phyloP scores from a whole-genome alignment of 2,888 invertebrate genomes.

The Amiota mariae region DNA sequence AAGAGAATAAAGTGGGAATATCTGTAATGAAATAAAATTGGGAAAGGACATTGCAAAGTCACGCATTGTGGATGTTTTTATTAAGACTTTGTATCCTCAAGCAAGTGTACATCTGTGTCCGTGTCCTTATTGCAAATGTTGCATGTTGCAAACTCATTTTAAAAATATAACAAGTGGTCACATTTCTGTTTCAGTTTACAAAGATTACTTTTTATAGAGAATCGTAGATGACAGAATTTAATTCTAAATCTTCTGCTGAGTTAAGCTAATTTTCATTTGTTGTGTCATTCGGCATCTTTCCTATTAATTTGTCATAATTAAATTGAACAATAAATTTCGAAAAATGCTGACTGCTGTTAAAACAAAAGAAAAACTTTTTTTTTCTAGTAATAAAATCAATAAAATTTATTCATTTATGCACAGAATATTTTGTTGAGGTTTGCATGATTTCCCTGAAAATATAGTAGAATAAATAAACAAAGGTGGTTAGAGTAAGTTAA shows the following conservation, averaged over 20 bases:
- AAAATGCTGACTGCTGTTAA: conserved; percentile 53
- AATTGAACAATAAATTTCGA: conserved; percentile 54
- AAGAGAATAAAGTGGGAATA: not conserved
- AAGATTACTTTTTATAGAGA: no score
- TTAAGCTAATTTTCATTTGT: not conserved
- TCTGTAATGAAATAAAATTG: conserved; percentile 4
- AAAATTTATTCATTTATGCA: conserved; percentile 45
- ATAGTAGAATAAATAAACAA: not conserved
- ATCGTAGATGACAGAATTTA: no score
- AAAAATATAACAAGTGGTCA: no score
- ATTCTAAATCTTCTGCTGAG: no score
- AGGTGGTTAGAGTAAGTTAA: no score
- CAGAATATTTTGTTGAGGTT: conserved; percentile 29
- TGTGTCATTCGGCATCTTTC: not conserved
- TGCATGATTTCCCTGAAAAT: not conserved
- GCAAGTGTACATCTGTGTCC: no score
- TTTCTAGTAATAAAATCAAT: not conserved
- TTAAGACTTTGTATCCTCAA: no score
- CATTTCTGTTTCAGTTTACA: no score
- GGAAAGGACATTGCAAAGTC: conserved; percentile 21
- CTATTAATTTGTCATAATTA: conserved; percentile 59
- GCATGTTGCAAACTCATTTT: no score
- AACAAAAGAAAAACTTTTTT: conserved; percentile 3
- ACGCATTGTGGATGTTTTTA: not conserved
- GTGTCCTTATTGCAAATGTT: no score